A percentile compares a stretch with the other conserved stretches of the same genome.
Evolutionary conservation across 1,140 invertebrate genomes (phyloP).

Genomic region (Glomeris maerens): DNA sequence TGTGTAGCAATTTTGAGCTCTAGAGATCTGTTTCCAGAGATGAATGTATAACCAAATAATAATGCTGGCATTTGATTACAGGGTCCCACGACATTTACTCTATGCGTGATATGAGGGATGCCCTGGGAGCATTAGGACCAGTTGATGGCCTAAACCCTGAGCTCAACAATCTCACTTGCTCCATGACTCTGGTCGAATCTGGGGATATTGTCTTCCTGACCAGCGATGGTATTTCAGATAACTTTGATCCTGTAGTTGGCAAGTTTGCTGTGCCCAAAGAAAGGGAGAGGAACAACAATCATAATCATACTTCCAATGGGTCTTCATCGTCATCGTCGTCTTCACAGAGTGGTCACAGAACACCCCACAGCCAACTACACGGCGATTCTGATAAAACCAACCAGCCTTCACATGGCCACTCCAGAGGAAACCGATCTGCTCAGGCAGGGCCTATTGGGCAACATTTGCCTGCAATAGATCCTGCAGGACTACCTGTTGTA

Average conservation of each 20-base stretch:
- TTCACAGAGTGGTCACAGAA: no score
- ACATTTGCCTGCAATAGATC: constrained; percentile 5
- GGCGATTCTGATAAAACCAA: no score
- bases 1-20: no score
- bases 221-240: constrained; percentile 83
- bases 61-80: constrained; percentile 20
- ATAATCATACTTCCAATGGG: not conserved
- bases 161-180: constrained; percentile 76
- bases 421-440: constrained; percentile 15
- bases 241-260: constrained; percentile 86
- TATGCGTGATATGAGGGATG: constrained; percentile 82
- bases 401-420: no score
- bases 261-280: constrained; percentile 61
- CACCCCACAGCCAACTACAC: no score
- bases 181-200: constrained; percentile 64
- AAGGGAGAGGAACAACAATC: constrained; percentile 14
- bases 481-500: constrained; percentile 47
- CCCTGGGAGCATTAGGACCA: constrained; percentile 73
- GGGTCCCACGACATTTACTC: constrained; percentile 79
- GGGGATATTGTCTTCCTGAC: constrained; percentile 81
- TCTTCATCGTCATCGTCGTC: not conserved
- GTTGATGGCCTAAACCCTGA: constrained; percentile 79
- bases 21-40: no score
- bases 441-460: not conserved
- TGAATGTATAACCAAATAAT: not conserved